A percentile compares a stretch with the other conserved stretches of the same genome.
Conservation (phyloP, 2,888 invertebrate species). For the Choreutis nemorana region DNA sequence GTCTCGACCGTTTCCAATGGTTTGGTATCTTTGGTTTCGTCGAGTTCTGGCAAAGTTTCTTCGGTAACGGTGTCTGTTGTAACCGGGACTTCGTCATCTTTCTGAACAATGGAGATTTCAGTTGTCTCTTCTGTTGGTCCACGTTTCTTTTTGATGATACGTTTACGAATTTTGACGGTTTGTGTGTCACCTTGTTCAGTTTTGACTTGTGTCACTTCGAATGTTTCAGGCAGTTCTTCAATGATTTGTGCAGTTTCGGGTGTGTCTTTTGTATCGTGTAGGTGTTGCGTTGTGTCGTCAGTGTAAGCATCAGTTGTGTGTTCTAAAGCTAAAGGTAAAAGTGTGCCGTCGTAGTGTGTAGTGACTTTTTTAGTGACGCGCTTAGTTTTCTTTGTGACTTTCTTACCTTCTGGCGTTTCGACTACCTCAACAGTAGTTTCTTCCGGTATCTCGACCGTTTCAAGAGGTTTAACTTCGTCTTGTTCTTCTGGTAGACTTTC, state of each 20-base stretch:
- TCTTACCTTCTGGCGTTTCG: constrained; percentile 1
- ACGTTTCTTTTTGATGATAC: constrained; percentile 14
- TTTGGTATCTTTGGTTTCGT: constrained; percentile 3
- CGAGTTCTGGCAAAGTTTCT: constrained; percentile 5
- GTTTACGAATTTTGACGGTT: constrained; percentile 15
- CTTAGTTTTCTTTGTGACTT: constrained; percentile 8
- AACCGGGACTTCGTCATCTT: constrained; percentile 14
- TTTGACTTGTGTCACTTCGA: constrained; percentile 36
- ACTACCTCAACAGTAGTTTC: constrained; percentile 20
- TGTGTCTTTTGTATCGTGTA: constrained; percentile 12
- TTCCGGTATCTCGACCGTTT: constrained; percentile 29
- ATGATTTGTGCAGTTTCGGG: constrained; percentile 19
- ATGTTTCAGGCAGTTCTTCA: constrained; percentile 13
- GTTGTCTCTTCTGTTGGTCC: constrained; percentile 26
- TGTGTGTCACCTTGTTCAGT: constrained; percentile 29
- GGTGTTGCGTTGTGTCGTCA: constrained; percentile 18
- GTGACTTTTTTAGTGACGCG: constrained; percentile 47
- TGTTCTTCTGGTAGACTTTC: constrained; percentile 28
- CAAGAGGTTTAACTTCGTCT: constrained; percentile 15
- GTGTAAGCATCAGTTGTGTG: constrained; percentile 18
- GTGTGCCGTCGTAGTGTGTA: constrained; percentile 47
- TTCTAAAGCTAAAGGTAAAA: too few species aligned
- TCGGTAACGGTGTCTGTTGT: constrained; percentile 10
- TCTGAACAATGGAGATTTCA: constrained; percentile 18
- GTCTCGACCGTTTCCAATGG: constrained; percentile 28